Percentiles rank a stretch among this genome's conserved stretches.
Evolutionary conservation across 2,888 invertebrate species (phyloP).

Genomic region (Acrocyrtus sp.): DNA sequence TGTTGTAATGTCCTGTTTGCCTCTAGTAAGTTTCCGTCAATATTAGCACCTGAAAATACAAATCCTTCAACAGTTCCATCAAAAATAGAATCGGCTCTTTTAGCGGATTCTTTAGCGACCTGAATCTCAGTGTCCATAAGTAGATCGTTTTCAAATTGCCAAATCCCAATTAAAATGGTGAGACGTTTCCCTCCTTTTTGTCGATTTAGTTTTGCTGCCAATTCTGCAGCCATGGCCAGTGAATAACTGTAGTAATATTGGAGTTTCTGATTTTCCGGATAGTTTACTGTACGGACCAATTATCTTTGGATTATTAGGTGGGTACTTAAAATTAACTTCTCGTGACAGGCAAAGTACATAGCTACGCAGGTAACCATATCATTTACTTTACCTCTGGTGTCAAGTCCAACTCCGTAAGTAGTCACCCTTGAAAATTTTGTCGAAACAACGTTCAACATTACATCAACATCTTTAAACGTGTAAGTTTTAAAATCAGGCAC

Average conservation of each 20-base stretch:
- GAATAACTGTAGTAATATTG: background rate
- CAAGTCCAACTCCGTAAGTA: slow-evolving; percentile 27
- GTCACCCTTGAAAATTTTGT: slow-evolving; percentile 25
- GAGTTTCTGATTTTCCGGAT: no score
- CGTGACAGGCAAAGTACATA: no score
- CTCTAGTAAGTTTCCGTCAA: no score
- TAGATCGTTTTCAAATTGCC: background rate
- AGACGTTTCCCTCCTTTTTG: background rate
- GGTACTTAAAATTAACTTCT: no score
- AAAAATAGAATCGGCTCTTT: background rate
- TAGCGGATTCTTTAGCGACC: background rate
- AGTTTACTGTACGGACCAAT: no score
- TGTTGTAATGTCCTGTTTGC: background rate
- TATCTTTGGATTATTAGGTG: no score
- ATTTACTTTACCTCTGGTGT: no score
- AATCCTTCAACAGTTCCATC: background rate
- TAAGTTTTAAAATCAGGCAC: slow-evolving; percentile 6
- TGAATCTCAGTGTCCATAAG: background rate
- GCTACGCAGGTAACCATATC: no score
- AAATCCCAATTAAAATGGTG: background rate
- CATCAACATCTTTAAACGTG: slow-evolving; percentile 8
- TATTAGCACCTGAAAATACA: background rate
- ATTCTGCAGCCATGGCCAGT: background rate
- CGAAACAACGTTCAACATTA: slow-evolving; percentile 30
- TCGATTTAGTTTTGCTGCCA: background rate